phyloP scores from a whole-genome alignment of 2,113 vertebrate genomes.

The Argyrosomus japonicus region DNA sequence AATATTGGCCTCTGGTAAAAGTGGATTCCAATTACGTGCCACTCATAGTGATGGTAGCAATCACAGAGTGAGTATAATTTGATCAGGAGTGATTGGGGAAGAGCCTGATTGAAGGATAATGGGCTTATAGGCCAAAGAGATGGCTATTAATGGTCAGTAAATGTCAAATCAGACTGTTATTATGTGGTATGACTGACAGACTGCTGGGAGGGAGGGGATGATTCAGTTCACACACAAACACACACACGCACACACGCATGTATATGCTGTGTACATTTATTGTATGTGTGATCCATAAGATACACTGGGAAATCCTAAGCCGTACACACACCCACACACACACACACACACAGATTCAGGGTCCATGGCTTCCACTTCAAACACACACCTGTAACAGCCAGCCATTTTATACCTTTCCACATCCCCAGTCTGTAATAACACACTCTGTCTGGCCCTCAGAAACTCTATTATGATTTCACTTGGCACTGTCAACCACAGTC shows the following conservation, averaged over 20 bases:
- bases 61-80: constrained; percentile 4
- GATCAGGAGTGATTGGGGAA: constrained; percentile 16
- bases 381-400: constrained; percentile 50
- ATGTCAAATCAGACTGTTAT: constrained; percentile 35
- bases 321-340: constrained; percentile 33
- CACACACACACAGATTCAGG: constrained; percentile 22
- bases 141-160: constrained; percentile 11
- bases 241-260: constrained; percentile 15
- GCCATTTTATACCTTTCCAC: constrained; percentile 39
- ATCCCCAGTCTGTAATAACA: constrained; percentile 63
- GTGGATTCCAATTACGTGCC: not conserved
- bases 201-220: not conserved
- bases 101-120: constrained; percentile 36
- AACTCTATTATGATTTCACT: constrained; percentile 77
- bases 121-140: constrained; percentile 8
- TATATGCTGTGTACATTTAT: not conserved
- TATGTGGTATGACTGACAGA: constrained; percentile 31
- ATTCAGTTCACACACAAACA: not conserved
- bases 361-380: constrained; percentile 24
- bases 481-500: constrained; percentile 58
- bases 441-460: constrained; percentile 66
- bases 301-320: constrained; percentile 5
- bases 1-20: not conserved
- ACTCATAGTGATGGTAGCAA: constrained; percentile 2
- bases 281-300: not conserved